Base-by-base conservation (phyloP, 2,888 invertebrate genomes). In the Gasteruption jaculator region DNA sequence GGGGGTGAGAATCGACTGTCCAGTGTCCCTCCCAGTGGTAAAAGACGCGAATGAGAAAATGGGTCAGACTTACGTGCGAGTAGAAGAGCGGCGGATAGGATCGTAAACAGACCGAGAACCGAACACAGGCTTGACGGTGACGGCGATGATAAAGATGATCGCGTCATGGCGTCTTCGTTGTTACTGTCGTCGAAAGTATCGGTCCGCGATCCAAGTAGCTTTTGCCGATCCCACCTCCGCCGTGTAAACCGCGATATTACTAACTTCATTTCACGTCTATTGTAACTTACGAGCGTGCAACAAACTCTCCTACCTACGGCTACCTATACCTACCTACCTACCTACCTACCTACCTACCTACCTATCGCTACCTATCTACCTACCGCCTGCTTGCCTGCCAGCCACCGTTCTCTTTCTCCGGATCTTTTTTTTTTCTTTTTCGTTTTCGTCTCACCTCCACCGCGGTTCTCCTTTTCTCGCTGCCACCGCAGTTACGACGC, bases 81-180 rank as follows among this genome's bases (percentile, higher is more conserved):
- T 44, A 60, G 54, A 27, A 64, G 38, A 44, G 52, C 49, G 22
- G 42, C 37, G 22, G n/a, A n/a, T n/a, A n/a, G n/a, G 42, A 51
- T 46, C 45, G 53, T 48, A 56, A 66, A 50, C 51, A 60, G 60
- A 59, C 57, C 57, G 39, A 54, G 45, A 37, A 54, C 43, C 43
- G 48, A 46, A 51, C 54, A 54, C 54, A 57, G 58, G 46, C 56
- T 38, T 49, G 57, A 49, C 40, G 48, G 49, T 53, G 53, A 47
- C 41, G 57, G 52, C 57, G 57, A 55, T 42, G 56, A 52, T 53
- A 51, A 42, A 59, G 62, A 54, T 62, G 68, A 58, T 64, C 61
- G 64, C 63, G 61, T 63, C 68, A 69, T 69, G 68, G 58, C 62
- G 67, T 61, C 65, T 64, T 62, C 62, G 60, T 62, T 62, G 61